phyloP scores from a whole-genome alignment of 2,888 invertebrate genomes.

The Rhimphoctona megacephalus region DNA sequence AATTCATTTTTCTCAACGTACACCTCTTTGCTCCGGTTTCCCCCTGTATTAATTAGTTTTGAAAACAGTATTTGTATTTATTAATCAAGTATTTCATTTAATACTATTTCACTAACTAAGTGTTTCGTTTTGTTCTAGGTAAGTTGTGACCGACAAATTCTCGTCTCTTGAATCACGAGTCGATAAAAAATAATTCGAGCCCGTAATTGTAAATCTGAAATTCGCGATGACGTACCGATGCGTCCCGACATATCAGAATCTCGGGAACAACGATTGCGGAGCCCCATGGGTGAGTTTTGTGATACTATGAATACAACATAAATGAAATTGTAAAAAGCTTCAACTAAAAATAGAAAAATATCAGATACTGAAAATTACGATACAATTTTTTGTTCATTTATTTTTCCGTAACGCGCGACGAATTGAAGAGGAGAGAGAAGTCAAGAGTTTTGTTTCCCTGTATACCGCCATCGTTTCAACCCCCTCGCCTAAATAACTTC shows the following conservation, averaged over 20 bases:
- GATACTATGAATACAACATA: background rate
- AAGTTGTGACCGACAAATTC: constrained; percentile 87
- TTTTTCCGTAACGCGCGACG: constrained; percentile 8
- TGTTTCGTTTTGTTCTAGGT: constrained; percentile 89
- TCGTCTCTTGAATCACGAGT: constrained; percentile 69
- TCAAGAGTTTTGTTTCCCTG: constrained; percentile 48
- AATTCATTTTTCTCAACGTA: too few relatives aligned
- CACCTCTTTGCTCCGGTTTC: too few relatives aligned
- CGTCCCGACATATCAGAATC: constrained; percentile 89
- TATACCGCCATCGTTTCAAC: constrained; percentile 65
- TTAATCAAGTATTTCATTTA: constrained; percentile 6
- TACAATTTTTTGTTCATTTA: constrained; percentile 4
- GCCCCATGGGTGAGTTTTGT: constrained; percentile 88
- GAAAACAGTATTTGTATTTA: background rate
- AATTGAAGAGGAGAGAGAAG: constrained; percentile 62
- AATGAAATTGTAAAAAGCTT: background rate
- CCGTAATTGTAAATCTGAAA: constrained; percentile 76
- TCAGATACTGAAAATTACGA: constrained; percentile 9
- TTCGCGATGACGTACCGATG: constrained; percentile 88
- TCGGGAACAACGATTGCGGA: constrained; percentile 88
- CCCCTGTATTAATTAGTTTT: background rate
- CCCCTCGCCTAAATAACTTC: constrained; percentile 82
- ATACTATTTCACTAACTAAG: constrained; percentile 86
- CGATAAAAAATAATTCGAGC: constrained; percentile 73
- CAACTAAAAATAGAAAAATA: background rate